Percentiles rank a stretch among this genome's conserved stretches.
These are phyloP conservation scores for Dendrolimus kikuchii DNA, from an alignment of 1,140 invertebrate species.

Conservation along the genomic window DNA sequence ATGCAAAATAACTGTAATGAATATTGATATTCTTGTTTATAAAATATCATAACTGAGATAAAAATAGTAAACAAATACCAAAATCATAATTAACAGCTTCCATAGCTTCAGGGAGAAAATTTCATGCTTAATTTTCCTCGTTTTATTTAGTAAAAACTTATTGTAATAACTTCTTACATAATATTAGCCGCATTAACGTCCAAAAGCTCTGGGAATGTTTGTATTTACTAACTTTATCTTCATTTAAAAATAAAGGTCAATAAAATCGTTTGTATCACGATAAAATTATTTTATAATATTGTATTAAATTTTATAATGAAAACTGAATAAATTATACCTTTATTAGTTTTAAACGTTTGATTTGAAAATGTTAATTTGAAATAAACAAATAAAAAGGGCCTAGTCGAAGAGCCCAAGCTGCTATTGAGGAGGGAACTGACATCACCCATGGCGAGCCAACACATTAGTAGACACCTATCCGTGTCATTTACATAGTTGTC, in stretches of 20 bases:
- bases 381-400: conserved; percentile 28
- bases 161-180: conserved; percentile 5
- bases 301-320: conserved; percentile 49
- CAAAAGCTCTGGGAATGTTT: conserved; percentile 29
- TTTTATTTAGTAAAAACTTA: too few relatives aligned
- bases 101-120: too few relatives aligned
- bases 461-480: conserved; percentile 31
- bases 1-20: too few relatives aligned
- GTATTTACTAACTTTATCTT: conserved; percentile 30
- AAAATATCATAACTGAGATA: too few relatives aligned
- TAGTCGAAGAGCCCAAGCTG: conserved; percentile 17
- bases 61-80: too few relatives aligned
- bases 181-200: conserved; percentile 21
- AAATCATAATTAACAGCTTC: too few relatives aligned
- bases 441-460: conserved; percentile 37
- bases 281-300: conserved; percentile 36
- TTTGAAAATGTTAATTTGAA: conserved; percentile 31
- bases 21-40: too few relatives aligned
- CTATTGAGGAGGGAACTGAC: conserved; percentile 23
- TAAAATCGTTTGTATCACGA: conserved; percentile 26
- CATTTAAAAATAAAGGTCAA: conserved; percentile 23
- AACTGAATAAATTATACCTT: conserved; percentile 42
- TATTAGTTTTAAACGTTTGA: conserved; percentile 27
- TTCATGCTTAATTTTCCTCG: too few relatives aligned
- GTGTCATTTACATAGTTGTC: conserved; percentile 33